Conservation (phyloP, 2,113 vertebrate species). For the Amia ocellicauda region DNA sequence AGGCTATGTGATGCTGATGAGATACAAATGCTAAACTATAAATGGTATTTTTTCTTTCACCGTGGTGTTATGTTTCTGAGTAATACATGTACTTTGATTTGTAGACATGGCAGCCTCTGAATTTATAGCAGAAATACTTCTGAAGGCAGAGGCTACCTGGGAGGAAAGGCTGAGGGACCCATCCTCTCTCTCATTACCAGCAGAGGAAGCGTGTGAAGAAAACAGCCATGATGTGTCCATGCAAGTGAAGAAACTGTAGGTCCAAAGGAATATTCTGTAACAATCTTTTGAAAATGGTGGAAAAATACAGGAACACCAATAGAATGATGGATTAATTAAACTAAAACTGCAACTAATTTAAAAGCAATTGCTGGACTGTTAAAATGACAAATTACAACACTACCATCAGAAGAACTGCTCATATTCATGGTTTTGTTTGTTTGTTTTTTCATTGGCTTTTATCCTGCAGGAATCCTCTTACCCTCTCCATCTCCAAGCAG, state of each 20-base stretch:
- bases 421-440: neutral
- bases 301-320: too few relatives aligned
- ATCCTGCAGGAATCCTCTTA: slow-evolving; percentile 68
- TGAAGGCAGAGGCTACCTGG: slow-evolving; percentile 80
- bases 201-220: slow-evolving; percentile 75
- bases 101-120: slow-evolving; percentile 80
- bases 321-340: too few relatives aligned
- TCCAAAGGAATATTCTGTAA: slow-evolving; percentile 16
- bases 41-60: too few relatives aligned
- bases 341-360: too few relatives aligned
- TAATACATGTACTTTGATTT: slow-evolving; percentile 8
- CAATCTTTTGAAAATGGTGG: too few relatives aligned
- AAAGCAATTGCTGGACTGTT: too few relatives aligned
- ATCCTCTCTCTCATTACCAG: slow-evolving; percentile 45
- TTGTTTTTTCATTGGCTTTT: slow-evolving; percentile 6
- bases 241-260: slow-evolving; percentile 80
- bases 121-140: slow-evolving; percentile 76
- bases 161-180: slow-evolving; percentile 67
- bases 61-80: too few relatives aligned
- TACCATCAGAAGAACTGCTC: too few relatives aligned
- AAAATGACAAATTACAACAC: too few relatives aligned
- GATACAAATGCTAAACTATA: too few relatives aligned
- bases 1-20: too few relatives aligned
- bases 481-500: slow-evolving; percentile 82
- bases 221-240: slow-evolving; percentile 64